phyloP scores from a whole-genome alignment of 2,888 invertebrate species.

The Pristionchus japonicus region DNA sequence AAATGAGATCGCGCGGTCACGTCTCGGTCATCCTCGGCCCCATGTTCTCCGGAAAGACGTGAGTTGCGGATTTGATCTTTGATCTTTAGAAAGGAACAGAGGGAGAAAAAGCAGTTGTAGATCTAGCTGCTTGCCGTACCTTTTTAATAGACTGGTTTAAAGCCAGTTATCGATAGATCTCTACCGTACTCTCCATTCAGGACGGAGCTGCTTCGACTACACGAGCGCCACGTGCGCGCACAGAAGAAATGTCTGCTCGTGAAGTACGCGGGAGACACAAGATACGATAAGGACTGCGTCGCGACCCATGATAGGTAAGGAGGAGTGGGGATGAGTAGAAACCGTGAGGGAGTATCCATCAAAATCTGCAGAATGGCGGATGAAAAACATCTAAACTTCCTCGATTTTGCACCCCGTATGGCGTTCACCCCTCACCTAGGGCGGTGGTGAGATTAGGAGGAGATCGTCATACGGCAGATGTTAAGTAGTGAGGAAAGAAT shows the following conservation, averaged over 20 bases:
- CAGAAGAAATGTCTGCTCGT: constrained; percentile 67
- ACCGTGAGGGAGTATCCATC: too few relatives aligned
- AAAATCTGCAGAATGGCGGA: too few relatives aligned
- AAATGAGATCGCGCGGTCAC: constrained; percentile 49
- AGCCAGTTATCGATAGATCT: neutral
- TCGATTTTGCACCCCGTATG: too few relatives aligned
- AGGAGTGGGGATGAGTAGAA: too few relatives aligned
- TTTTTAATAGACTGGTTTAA: too few relatives aligned
- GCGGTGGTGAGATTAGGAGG: too few relatives aligned
- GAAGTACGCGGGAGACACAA: constrained; percentile 70
- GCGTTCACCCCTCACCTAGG: too few relatives aligned
- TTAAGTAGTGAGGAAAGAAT: too few relatives aligned
- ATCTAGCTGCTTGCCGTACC: too few relatives aligned
- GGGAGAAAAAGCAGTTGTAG: too few relatives aligned
- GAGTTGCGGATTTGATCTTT: constrained; percentile 29
- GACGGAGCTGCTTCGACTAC: constrained; percentile 71
- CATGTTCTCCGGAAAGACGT: constrained; percentile 69
- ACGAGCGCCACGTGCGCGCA: constrained; percentile 69
- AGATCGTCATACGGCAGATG: too few relatives aligned
- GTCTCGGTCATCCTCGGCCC: constrained; percentile 64
- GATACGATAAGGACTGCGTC: constrained; percentile 53
- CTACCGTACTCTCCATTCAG: constrained; percentile 51
- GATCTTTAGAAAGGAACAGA: neutral
- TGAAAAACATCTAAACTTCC: too few relatives aligned
- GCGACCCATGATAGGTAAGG: constrained; percentile 47